phyloP scores from a whole-genome alignment of 2,888 invertebrate genomes.

The Frankliniella fusca region DNA sequence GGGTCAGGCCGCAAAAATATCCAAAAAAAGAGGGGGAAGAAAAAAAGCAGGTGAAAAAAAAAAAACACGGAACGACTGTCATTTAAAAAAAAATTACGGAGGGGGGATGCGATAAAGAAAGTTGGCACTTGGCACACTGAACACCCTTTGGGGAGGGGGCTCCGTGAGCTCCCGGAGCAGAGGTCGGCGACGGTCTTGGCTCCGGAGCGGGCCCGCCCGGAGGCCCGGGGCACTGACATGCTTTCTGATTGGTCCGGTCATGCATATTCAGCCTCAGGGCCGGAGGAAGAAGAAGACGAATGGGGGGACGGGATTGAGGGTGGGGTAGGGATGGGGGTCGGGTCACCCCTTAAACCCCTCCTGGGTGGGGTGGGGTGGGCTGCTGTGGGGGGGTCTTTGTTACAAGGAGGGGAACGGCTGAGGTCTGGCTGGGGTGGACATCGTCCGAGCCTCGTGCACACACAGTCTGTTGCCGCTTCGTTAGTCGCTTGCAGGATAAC shows the following conservation, averaged over 20 bases:
- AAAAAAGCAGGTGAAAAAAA: no score
- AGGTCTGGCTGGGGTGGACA: background rate
- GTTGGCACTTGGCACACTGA: no score
- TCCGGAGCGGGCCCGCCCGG: background rate
- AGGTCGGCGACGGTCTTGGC: background rate
- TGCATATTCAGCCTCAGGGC: background rate
- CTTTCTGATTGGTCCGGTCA: slow-evolving; percentile 2
- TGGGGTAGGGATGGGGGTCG: background rate
- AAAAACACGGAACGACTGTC: no score
- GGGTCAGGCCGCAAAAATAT: no score
- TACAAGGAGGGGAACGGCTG: background rate
- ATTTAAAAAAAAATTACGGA: no score
- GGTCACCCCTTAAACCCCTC: no score
- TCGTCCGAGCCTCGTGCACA: background rate
- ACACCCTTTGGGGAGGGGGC: background rate
- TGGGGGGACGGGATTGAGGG: background rate
- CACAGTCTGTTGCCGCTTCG: slow-evolving; percentile 10
- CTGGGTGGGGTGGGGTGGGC: no score
- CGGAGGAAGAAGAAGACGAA: background rate
- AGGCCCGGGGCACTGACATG: background rate
- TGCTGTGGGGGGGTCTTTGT: no score
- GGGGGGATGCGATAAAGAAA: no score
- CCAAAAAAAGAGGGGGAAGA: no score
- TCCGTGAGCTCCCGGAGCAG: no score
- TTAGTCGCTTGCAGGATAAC: background rate